phyloP scores from a whole-genome alignment of 1,140 invertebrate species.

The Glomeris maerens region DNA sequence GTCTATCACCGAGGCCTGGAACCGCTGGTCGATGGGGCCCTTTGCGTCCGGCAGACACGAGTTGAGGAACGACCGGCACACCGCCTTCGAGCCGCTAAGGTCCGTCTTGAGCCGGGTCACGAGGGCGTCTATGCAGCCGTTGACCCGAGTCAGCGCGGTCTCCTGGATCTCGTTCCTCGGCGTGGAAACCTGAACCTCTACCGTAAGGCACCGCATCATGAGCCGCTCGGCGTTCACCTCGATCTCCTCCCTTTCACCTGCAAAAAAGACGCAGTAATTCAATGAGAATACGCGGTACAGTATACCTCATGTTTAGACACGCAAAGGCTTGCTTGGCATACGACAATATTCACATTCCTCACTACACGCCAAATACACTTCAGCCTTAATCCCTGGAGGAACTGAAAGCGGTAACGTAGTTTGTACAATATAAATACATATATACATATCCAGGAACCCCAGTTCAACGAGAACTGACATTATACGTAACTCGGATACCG shows the following conservation, averaged over 20 bases:
- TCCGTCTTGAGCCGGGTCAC: conserved; percentile 18
- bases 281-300: too few relatives aligned
- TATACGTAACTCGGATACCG: too few relatives aligned
- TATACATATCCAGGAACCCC: too few relatives aligned
- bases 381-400: too few relatives aligned
- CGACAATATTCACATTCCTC: too few relatives aligned
- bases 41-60: conserved; percentile 22
- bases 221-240: conserved; percentile 20
- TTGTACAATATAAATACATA: too few relatives aligned
- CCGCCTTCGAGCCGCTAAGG: conserved; percentile 14
- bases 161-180: conserved; percentile 20
- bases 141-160: conserved; percentile 22
- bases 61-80: conserved; percentile 24
- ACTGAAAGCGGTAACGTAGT: too few relatives aligned
- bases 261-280: neutral
- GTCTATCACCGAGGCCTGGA: conserved; percentile 26
- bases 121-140: conserved; percentile 23
- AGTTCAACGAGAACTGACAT: too few relatives aligned
- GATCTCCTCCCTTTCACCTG: conserved; percentile 22
- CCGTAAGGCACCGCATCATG: conserved; percentile 22
- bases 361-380: too few relatives aligned
- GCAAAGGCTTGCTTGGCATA: too few relatives aligned
- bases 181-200: conserved; percentile 25
- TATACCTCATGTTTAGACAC: too few relatives aligned
- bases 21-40: conserved; percentile 26